Conservation (phyloP, 2,797 vertebrate genomes). For the Diceros bicornis region DNA sequence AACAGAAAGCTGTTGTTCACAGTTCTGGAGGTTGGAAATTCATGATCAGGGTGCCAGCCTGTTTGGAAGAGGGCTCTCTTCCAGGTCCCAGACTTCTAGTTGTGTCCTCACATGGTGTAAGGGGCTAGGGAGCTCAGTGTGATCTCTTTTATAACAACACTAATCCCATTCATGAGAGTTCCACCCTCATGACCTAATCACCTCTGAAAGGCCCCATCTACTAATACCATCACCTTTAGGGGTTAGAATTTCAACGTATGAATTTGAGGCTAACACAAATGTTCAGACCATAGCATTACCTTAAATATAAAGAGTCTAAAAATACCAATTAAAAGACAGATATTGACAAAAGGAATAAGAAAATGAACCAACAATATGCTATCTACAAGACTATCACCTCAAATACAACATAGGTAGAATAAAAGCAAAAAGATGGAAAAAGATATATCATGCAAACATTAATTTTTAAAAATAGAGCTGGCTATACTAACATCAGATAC, state of each 20-base stretch:
- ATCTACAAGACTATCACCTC: not conserved
- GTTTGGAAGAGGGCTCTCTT: not conserved
- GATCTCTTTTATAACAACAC: too few species aligned
- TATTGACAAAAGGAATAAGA: not conserved
- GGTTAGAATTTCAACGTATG: too few species aligned
- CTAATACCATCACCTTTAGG: too few species aligned
- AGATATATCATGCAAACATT: not conserved
- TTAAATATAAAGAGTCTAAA: not conserved
- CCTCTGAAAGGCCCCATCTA: too few species aligned
- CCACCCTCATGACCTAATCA: too few species aligned
- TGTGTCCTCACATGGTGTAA: not conserved
- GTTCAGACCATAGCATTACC: not conserved
- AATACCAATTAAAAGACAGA: not conserved
- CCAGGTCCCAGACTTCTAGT: not conserved
- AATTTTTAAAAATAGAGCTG: not conserved
- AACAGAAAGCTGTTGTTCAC: too few species aligned
- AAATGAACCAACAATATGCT: not conserved
- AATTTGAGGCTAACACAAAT: not conserved
- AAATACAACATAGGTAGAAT: not conserved
- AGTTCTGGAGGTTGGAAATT: too few species aligned
- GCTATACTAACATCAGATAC: not conserved
- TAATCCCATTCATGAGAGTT: too few species aligned
- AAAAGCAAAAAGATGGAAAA: not conserved
- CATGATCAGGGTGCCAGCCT: too few species aligned
- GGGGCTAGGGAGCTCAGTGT: not conserved